Evolutionary conservation across 2,888 invertebrate species (phyloP), one percentile per base, ranked within the genome.

Genomic region (Scaptomyza caliginosa): DNA sequence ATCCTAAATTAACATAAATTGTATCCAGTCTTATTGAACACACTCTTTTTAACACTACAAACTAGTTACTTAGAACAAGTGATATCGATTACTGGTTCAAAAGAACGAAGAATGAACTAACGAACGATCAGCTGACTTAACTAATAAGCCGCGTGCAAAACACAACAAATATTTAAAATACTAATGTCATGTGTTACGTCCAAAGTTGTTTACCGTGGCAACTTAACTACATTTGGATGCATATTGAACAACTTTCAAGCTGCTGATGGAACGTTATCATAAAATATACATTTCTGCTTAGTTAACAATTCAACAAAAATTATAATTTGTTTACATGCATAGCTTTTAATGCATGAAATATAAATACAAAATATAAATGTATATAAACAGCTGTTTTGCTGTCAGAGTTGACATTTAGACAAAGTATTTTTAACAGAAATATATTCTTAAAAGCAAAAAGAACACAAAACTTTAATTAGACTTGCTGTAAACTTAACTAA

Each of bases 221-320:
- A 34, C 34, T n/a, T n/a, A n/a, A n/a, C n/a, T n/a, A n/a, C n/a
- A n/a, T n/a, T n/a, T n/a, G n/a, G n/a, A n/a, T n/a, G n/a, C n/a
- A n/a, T n/a, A n/a, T 13, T 11, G 32, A 32, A 8, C 45, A 28
- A 39, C 30, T 45, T 57, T 46, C 17, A 28, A 24, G n/a, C 43
- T 13, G 21, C 10, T 13, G 28, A 39, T 10, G 26, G n/a, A 38
- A 19, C 34, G 17, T 43, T 26, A 38, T 26, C 38, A 50, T 19
- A 6, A 3, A 3, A n/a, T 30, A n/a, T 30, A 28, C 19, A 39
- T 32, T 46, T 16, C 17, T 13, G 28, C 21, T 36, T 13, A 23
- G 19, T 58, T 43, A 26, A 21, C 3, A 40, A 56, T 40, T 26
- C 40, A 17, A 16, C 40, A 57, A 32, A 26, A 32, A 30, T 16